These are phyloP conservation scores for Amia ocellicauda DNA, from an alignment of 2,113 vertebrate species.

Conservation along the genomic window DNA sequence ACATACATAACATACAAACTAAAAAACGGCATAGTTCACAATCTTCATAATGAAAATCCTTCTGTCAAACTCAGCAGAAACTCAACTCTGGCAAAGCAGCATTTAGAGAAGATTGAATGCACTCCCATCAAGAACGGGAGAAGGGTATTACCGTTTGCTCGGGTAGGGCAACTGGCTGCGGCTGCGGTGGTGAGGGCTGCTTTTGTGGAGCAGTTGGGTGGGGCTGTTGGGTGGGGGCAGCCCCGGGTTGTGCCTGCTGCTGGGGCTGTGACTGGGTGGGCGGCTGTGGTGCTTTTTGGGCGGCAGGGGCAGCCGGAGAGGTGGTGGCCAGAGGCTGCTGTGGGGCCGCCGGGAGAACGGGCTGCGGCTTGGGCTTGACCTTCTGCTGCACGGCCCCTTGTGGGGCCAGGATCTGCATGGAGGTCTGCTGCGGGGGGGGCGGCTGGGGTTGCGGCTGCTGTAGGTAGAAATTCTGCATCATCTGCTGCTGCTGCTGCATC, in stretches of 20 bases:
- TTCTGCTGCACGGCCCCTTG: constrained; percentile 39
- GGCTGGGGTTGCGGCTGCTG: constrained; percentile 51
- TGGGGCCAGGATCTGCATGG: constrained; percentile 21
- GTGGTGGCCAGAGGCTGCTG: constrained; percentile 13
- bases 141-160: constrained; percentile 58
- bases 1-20: too few species aligned
- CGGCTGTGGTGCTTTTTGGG: constrained; percentile 33
- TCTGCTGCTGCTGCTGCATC: constrained; percentile 63
- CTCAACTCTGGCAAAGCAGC: too few species aligned
- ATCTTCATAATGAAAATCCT: too few species aligned
- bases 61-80: too few species aligned
- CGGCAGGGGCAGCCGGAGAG: neutral
- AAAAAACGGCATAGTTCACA: too few species aligned
- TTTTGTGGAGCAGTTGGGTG: constrained; percentile 32
- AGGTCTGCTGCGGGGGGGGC: constrained; percentile 27
- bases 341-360: constrained; percentile 40
- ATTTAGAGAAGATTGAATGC: too few species aligned
- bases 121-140: constrained; percentile 9
- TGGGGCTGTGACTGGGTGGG: constrained; percentile 37
- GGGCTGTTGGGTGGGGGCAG: constrained; percentile 15
- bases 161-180: constrained; percentile 38
- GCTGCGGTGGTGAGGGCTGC: constrained; percentile 43
- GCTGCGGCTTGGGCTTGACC: constrained; percentile 31
- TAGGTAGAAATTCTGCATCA: constrained; percentile 72
- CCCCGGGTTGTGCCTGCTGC: constrained; percentile 27